Evolutionary conservation across 2,797 vertebrate genomes (phyloP).

Genomic region (Leucoraja ocellata): DNA sequence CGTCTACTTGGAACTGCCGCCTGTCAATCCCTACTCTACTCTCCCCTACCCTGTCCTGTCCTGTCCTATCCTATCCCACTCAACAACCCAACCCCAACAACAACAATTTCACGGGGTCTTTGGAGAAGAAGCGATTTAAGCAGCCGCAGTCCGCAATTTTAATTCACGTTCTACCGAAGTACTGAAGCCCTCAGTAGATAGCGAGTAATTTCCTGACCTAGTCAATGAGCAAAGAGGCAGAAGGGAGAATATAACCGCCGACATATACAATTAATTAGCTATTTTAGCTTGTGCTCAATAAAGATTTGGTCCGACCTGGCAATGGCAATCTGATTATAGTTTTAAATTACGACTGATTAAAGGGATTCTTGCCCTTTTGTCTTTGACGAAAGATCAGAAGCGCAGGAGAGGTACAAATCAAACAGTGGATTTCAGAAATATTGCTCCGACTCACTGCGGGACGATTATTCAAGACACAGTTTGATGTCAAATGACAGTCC

Average conservation of each 20-base stretch:
- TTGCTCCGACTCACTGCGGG: neutral
- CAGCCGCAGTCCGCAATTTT: neutral
- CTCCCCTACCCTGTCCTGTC: no score
- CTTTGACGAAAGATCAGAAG: slow-evolving; percentile 1
- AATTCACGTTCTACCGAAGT: neutral
- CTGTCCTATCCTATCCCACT: no score
- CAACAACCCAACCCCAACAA: neutral
- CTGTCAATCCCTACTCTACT: no score
- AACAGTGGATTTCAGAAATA: slow-evolving; percentile 1
- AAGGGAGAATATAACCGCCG: neutral
- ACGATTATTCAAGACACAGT: neutral
- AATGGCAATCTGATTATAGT: neutral
- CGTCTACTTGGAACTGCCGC: neutral
- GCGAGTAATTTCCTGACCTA: neutral
- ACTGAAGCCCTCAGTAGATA: no score
- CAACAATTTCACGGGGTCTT: neutral
- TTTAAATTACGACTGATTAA: neutral
- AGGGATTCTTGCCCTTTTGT: neutral
- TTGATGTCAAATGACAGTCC: neutral
- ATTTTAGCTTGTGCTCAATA: neutral
- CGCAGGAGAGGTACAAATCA: neutral
- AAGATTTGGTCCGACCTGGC: neutral
- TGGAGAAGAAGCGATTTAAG: neutral
- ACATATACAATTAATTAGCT: neutral
- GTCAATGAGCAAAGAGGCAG: neutral